Conservation (phyloP, 2,797 vertebrate genomes). For the Gymnoscopelus microlampas region DNA sequence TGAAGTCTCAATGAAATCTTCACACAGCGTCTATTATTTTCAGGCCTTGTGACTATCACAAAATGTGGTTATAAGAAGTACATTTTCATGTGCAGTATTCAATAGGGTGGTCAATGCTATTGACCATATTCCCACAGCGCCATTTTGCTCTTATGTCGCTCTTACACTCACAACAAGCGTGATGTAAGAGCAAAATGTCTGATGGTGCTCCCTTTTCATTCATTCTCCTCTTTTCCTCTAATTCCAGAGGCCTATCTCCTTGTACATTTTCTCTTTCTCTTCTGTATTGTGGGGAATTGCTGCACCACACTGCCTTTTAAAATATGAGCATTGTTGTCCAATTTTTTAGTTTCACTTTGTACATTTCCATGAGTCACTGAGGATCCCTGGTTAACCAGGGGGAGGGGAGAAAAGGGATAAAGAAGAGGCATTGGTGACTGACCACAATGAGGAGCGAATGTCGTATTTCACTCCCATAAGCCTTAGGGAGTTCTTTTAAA, state of each 20-base stretch:
- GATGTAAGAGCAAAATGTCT: too few relatives aligned
- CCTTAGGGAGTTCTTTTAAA: constrained; percentile 61
- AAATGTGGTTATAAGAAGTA: background rate
- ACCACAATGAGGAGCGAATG: constrained; percentile 45
- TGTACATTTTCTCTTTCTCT: constrained; percentile 37
- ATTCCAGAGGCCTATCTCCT: constrained; percentile 37
- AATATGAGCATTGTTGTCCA: constrained; percentile 36
- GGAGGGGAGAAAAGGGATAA: constrained; percentile 10
- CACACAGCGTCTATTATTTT: too few relatives aligned
- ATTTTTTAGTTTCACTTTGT: constrained; percentile 22
- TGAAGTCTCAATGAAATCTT: too few relatives aligned
- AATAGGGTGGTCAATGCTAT: constrained; percentile 1
- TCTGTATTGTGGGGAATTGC: constrained; percentile 40
- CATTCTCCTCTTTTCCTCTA: background rate
- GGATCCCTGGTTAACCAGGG: constrained; percentile 11
- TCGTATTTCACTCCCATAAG: constrained; percentile 62
- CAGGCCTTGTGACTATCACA: too few relatives aligned
- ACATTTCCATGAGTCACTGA: constrained; percentile 22
- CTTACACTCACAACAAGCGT: too few relatives aligned
- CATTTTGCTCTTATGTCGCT: too few relatives aligned
- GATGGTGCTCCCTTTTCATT: constrained; percentile 11
- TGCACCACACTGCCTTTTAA: constrained; percentile 60
- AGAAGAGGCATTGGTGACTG: constrained; percentile 35
- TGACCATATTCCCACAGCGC: background rate
- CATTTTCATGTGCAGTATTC: constrained; percentile 15